A percentile compares a stretch with the other conserved stretches of the same genome.
These are phyloP conservation scores for Clivina fossor DNA, from an alignment of 2,888 invertebrate species.

Conservation along the genomic window DNA sequence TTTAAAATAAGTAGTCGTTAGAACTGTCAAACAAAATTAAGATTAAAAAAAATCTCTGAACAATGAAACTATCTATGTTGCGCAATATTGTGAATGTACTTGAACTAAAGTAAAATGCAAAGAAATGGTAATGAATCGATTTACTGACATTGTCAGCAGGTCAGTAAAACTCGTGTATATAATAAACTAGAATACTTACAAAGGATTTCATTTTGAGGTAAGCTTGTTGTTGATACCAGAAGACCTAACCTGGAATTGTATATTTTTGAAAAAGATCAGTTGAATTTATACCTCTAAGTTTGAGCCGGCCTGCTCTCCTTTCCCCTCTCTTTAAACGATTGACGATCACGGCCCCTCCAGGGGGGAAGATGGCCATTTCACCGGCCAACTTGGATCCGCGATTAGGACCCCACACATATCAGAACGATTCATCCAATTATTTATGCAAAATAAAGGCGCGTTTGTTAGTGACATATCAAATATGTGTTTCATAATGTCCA, in stretches of 20 bases:
- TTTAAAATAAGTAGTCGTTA: too few species aligned
- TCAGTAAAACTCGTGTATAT: too few species aligned
- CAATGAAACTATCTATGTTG: too few species aligned
- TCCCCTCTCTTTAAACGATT: too few species aligned
- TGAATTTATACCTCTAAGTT: slow-evolving; percentile 25
- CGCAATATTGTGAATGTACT: too few species aligned
- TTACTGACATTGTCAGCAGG: too few species aligned
- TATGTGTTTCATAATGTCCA: slow-evolving; percentile 29
- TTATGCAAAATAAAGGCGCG: slow-evolving; percentile 22
- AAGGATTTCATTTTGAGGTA: slow-evolving; percentile 30
- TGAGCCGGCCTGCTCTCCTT: neutral
- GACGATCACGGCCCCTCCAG: neutral
- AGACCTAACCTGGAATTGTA: slow-evolving; percentile 21
- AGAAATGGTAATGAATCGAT: too few species aligned
- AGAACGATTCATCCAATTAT: slow-evolving; percentile 18
- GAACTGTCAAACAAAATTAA: too few species aligned
- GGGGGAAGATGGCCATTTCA: slow-evolving; percentile 26
- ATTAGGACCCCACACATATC: slow-evolving; percentile 15
- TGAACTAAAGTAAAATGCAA: too few species aligned
- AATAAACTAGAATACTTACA: slow-evolving; percentile 9
- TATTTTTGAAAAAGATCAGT: slow-evolving; percentile 30
- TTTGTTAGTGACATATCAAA: slow-evolving; percentile 22
- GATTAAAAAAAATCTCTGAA: too few species aligned
- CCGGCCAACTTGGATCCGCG: slow-evolving; percentile 5
- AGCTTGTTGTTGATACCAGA: neutral